These are phyloP conservation scores for Lamellibrachia luymesi DNA, from an alignment of 1,140 invertebrate species.

Conservation along the genomic window DNA sequence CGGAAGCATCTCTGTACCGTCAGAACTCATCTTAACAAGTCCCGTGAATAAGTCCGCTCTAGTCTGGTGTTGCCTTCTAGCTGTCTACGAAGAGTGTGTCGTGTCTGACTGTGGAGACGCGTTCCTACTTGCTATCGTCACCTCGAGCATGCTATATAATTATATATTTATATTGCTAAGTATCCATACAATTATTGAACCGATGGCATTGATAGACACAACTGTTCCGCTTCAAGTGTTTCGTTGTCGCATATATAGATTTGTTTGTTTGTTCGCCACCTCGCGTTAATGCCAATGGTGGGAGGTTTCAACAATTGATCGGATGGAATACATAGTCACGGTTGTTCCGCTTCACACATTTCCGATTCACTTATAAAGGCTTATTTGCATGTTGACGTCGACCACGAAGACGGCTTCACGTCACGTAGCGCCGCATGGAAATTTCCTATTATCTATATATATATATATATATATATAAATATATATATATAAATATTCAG, in stretches of 20 bases:
- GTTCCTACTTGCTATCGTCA: background rate
- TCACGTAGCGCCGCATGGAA: background rate
- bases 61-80: background rate
- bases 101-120: background rate
- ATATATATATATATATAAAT: too few relatives aligned
- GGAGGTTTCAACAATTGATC: too few relatives aligned
- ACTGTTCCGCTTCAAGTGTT: background rate
- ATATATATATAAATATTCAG: too few relatives aligned
- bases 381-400: too few relatives aligned
- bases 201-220: background rate
- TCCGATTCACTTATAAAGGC: too few relatives aligned
- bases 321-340: too few relatives aligned
- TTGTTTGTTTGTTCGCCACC: background rate
- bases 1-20: background rate
- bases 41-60: background rate
- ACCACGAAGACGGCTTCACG: too few relatives aligned
- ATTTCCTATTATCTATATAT: background rate
- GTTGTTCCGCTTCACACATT: too few relatives aligned
- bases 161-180: too few relatives aligned
- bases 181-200: background rate
- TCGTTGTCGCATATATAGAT: background rate
- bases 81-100: background rate
- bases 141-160: background rate
- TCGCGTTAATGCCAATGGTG: background rate
- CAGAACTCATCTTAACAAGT: background rate